These are phyloP conservation scores for Lagocephalus sceleratus DNA, from an alignment of 2,797 vertebrate species.

Conservation along the genomic window DNA sequence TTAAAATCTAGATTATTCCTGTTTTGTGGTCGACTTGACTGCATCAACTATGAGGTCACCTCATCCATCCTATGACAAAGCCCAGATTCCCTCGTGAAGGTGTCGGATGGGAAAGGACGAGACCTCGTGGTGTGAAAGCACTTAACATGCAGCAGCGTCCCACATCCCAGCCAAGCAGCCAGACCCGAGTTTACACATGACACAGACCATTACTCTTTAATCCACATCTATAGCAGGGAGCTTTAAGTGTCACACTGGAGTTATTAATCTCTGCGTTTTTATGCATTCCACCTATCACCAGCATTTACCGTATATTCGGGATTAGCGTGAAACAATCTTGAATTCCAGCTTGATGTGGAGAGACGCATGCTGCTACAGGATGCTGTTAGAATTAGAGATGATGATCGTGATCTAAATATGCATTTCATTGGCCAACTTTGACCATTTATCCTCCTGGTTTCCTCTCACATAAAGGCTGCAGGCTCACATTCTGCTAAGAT, in stretches of 20 bases:
- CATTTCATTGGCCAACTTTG: background rate
- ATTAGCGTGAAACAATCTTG: background rate
- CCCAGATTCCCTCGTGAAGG: slow-evolving; percentile 35
- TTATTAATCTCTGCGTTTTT: slow-evolving; percentile 35
- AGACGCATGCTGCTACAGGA: background rate
- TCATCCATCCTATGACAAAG: slow-evolving; percentile 25
- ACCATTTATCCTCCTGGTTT: slow-evolving; percentile 4
- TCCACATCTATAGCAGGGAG: slow-evolving; percentile 36
- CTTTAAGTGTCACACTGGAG: slow-evolving; percentile 27
- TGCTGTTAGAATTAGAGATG: background rate
- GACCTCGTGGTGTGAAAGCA: slow-evolving; percentile 10
- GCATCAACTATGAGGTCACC: slow-evolving; percentile 25
- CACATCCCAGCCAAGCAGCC: slow-evolving; percentile 1
- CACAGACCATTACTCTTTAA: slow-evolving; percentile 40
- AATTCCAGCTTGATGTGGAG: background rate
- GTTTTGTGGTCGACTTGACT: slow-evolving; percentile 15
- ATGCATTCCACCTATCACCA: slow-evolving; percentile 21
- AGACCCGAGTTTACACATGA: background rate
- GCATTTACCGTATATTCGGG: background rate
- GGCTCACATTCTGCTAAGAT: too few species aligned
- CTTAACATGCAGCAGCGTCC: slow-evolving; percentile 15
- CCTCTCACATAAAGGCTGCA: background rate
- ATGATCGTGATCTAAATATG: background rate
- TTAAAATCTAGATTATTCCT: background rate
- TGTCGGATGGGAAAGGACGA: slow-evolving; percentile 4